Evolutionary conservation across 2,797 vertebrate species (phyloP).

Genomic region (Eremophila alpestris): DNA sequence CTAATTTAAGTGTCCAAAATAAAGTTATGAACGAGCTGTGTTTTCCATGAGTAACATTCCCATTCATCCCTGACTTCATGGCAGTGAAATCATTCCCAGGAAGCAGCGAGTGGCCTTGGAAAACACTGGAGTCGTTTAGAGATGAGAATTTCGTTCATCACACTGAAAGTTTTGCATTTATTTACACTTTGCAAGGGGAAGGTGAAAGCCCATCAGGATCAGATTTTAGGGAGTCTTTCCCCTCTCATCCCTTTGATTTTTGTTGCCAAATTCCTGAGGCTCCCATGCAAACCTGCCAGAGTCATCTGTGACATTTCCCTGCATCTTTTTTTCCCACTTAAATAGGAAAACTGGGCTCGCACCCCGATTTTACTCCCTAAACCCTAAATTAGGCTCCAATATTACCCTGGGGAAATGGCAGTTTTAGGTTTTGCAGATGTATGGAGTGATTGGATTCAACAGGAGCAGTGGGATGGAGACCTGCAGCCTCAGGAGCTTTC

Average conservation of each 20-base stretch:
- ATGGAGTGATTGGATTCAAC: background rate
- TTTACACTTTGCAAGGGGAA: background rate
- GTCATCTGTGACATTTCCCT: background rate
- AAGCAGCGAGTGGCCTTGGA: background rate
- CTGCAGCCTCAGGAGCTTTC: background rate
- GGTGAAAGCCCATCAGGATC: background rate
- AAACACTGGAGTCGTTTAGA: background rate
- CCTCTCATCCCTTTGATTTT: background rate
- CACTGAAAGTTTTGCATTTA: background rate
- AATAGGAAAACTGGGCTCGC: background rate
- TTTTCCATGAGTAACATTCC: conserved; percentile 32
- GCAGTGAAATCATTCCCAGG: background rate
- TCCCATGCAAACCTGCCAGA: background rate
- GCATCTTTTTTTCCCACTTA: background rate
- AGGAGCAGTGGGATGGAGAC: background rate
- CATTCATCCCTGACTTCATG: background rate
- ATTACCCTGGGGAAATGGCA: background rate
- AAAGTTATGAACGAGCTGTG: conserved; percentile 1
- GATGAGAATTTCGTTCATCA: background rate
- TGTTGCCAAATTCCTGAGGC: background rate
- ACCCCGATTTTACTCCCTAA: background rate
- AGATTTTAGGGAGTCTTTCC: background rate
- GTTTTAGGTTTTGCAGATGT: background rate
- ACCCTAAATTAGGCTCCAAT: background rate
- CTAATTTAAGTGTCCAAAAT: conserved; percentile 9